phyloP scores from a whole-genome alignment of 1,140 invertebrate species.

The Tetramorium simillimum region DNA sequence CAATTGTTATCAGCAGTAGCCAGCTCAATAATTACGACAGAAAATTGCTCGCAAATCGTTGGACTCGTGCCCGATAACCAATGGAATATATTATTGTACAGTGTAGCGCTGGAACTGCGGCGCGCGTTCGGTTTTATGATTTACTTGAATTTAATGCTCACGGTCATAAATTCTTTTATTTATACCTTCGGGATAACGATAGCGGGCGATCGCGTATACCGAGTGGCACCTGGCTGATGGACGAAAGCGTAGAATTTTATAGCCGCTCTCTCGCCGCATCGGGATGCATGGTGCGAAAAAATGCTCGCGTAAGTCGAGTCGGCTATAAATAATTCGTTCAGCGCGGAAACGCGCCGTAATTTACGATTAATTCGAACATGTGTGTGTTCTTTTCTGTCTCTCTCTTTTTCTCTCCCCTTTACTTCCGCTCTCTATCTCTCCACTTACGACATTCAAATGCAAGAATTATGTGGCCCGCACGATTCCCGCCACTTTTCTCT shows the following conservation, averaged over 20 bases:
- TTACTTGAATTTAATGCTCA: conserved; percentile 30
- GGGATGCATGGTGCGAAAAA: conserved; percentile 9
- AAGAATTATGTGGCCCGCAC: conserved; percentile 60
- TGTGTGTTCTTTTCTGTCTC: not conserved
- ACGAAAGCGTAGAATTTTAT: conserved; percentile 46
- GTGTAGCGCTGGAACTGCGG: conserved; percentile 15
- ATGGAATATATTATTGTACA: conserved; percentile 5
- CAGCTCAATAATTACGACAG: not conserved
- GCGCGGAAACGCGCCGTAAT: conserved; percentile 19
- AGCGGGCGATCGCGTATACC: conserved; percentile 16
- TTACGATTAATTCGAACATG: conserved; percentile 47
- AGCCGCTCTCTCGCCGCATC: conserved; percentile 12
- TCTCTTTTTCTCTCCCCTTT: not conserved
- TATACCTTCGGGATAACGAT: conserved; percentile 26
- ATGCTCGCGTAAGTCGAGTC: conserved; percentile 22
- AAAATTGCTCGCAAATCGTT: not conserved
- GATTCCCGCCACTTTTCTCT: conserved; percentile 38
- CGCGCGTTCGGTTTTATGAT: conserved; percentile 23
- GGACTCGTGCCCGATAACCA: not conserved
- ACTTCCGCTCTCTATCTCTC: conserved; percentile 11
- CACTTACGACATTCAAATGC: conserved; percentile 31
- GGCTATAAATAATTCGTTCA: conserved; percentile 37
- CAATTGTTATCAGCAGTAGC: not conserved
- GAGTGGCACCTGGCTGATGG: conserved; percentile 1
- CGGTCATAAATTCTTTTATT: conserved; percentile 33